Evolutionary conservation across 2,797 vertebrate genomes (phyloP).

Genomic region (Euthynnus affinis): DNA sequence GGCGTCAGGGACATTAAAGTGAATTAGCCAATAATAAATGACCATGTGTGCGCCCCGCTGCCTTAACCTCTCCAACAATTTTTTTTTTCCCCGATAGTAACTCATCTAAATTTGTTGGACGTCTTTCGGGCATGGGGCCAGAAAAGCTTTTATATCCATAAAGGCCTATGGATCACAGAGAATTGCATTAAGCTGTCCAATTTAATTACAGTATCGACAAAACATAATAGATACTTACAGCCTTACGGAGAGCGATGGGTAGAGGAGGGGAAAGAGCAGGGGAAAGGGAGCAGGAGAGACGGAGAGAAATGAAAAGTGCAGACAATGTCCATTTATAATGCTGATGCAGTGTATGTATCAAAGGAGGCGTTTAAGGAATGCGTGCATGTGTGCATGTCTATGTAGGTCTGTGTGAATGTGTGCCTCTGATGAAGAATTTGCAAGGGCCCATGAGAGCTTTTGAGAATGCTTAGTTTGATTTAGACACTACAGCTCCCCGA

Average conservation of each 20-base stretch:
- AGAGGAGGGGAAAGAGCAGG: slow-evolving; percentile 57
- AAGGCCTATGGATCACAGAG: slow-evolving; percentile 96
- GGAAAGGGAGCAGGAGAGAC: slow-evolving; percentile 19
- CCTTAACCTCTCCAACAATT: slow-evolving; percentile 77
- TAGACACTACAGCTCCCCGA: slow-evolving; percentile 85
- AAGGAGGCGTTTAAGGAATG: slow-evolving; percentile 68
- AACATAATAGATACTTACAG: slow-evolving; percentile 98
- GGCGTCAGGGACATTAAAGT: slow-evolving; percentile 84
- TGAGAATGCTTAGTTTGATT: slow-evolving; percentile 94
- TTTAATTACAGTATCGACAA: slow-evolving; percentile 99
- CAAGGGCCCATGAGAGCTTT: slow-evolving; percentile 90
- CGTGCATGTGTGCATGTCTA: slow-evolving; percentile 29
- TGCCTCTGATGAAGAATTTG: slow-evolving; percentile 70
- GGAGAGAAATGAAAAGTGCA: slow-evolving; percentile 79
- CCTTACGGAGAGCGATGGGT: slow-evolving; percentile 72
- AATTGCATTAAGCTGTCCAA: slow-evolving; percentile 98
- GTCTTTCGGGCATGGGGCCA: slow-evolving; percentile 93
- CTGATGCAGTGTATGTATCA: slow-evolving; percentile 80
- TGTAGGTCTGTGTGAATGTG: slow-evolving; percentile 29
- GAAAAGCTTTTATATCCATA: slow-evolving; percentile 99
- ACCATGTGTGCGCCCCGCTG: slow-evolving; percentile 72
- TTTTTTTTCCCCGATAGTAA: slow-evolving; percentile 74
- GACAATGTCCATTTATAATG: slow-evolving; percentile 94
- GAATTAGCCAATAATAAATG: slow-evolving; percentile 88
- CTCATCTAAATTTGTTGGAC: slow-evolving; percentile 96